phyloP scores from a whole-genome alignment of 2,113 vertebrate genomes.

The Nesoenas mayeri region DNA sequence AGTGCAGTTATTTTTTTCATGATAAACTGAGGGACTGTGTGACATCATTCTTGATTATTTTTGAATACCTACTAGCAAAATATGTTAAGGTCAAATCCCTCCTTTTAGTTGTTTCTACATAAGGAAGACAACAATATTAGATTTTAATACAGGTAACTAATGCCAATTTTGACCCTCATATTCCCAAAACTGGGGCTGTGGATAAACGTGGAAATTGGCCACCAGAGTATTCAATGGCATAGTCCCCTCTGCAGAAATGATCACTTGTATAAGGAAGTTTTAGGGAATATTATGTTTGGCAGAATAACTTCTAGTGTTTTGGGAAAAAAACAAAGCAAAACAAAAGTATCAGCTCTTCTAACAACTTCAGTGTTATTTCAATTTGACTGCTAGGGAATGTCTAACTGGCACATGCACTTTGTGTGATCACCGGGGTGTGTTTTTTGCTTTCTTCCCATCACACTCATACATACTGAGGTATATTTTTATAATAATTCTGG shows the following conservation, averaged over 20 bases:
- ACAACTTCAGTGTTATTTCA: not conserved
- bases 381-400: not conserved
- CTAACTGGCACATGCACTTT: not conserved
- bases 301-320: not conserved
- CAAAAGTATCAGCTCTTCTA: not conserved
- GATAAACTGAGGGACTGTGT: not conserved
- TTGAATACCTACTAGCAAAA: not conserved
- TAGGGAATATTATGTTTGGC: not conserved
- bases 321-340: not conserved
- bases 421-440: not conserved
- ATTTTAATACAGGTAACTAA: not conserved
- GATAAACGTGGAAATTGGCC: not conserved
- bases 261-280: not conserved
- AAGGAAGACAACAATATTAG: not conserved
- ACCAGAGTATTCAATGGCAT: accelerated
- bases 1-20: not conserved
- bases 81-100: not conserved
- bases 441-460: not conserved
- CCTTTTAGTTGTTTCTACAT: not conserved
- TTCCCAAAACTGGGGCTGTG: not conserved
- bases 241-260: not conserved
- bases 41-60: not conserved
- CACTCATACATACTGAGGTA: not conserved
- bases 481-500: not conserved
- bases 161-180: accelerated